These are phyloP conservation scores for Cordilura impudica DNA, from an alignment of 2,888 invertebrate species.

Conservation along the genomic window DNA sequence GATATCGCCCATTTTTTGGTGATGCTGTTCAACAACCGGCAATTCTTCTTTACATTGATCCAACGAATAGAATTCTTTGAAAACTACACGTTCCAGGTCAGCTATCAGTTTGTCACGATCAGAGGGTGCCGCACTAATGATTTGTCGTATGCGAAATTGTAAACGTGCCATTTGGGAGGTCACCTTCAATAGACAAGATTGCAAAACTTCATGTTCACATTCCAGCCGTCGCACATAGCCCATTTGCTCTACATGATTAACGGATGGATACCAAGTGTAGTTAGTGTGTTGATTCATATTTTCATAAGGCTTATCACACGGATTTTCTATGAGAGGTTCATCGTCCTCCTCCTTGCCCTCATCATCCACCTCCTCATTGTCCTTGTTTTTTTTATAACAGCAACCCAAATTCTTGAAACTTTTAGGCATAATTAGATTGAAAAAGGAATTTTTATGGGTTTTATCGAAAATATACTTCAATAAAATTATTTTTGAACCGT, in stretches of 20 bases:
- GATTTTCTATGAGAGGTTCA: neutral
- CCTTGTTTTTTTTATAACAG: neutral
- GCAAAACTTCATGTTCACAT: constrained; percentile 68
- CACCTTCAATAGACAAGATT: constrained; percentile 68
- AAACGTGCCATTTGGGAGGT: constrained; percentile 72
- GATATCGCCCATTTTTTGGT: constrained; percentile 66
- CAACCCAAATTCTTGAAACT: neutral
- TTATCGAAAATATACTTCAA: too few species aligned
- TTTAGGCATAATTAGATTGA: too few species aligned
- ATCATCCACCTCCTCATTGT: too few species aligned
- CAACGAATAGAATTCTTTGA: constrained; percentile 61
- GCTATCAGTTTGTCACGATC: constrained; percentile 66
- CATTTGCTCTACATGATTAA: constrained; percentile 33
- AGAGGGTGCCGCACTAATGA: constrained; percentile 64
- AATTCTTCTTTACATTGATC: constrained; percentile 56
- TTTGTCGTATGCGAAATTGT: constrained; percentile 72
- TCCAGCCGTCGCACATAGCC: constrained; percentile 69
- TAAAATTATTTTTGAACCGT: too few species aligned
- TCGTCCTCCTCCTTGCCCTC: too few species aligned
- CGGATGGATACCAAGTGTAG: constrained; percentile 46
- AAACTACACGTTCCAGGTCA: constrained; percentile 68
- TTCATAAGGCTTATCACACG: too few species aligned
- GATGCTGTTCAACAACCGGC: constrained; percentile 66
- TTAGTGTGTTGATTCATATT: too few species aligned
- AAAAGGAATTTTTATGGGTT: too few species aligned